A percentile compares a stretch with the other conserved stretches of the same genome.
Conservation (phyloP, 2,113 vertebrate species). For the Entomyzon cyanotis region DNA sequence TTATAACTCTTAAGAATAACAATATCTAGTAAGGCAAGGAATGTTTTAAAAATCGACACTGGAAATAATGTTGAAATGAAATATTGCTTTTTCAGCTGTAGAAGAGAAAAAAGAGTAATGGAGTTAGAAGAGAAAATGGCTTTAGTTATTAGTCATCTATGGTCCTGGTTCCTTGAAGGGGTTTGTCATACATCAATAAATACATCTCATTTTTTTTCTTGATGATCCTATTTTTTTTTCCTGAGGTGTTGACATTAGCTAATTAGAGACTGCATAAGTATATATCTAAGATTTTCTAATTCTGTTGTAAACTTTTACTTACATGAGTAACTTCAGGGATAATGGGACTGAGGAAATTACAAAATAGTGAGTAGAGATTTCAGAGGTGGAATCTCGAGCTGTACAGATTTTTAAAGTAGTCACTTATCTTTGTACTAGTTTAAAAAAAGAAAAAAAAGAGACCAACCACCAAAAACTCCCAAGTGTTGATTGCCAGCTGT, state of each 20-base stretch:
- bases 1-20: neutral
- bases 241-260: neutral
- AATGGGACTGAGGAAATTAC: neutral
- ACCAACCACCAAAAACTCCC: neutral
- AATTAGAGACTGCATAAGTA: neutral
- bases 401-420: neutral
- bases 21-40: neutral
- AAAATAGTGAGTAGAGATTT: neutral
- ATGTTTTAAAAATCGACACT: neutral
- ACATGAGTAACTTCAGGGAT: neutral
- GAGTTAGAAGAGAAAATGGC: neutral
- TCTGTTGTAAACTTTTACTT: neutral
- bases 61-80: neutral
- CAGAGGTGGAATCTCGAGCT: neutral
- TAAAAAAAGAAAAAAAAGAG: neutral
- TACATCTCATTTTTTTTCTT: neutral
- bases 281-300: neutral
- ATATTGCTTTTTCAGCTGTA: neutral
- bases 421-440: neutral
- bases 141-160: neutral
- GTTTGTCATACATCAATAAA: neutral
- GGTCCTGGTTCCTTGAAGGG: neutral
- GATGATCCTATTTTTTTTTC: neutral
- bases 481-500: conserved; percentile 58
- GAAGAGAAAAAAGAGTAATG: neutral